Evolutionary conservation across 2,888 invertebrate genomes (phyloP).

Genomic region (Allygus modestus): DNA sequence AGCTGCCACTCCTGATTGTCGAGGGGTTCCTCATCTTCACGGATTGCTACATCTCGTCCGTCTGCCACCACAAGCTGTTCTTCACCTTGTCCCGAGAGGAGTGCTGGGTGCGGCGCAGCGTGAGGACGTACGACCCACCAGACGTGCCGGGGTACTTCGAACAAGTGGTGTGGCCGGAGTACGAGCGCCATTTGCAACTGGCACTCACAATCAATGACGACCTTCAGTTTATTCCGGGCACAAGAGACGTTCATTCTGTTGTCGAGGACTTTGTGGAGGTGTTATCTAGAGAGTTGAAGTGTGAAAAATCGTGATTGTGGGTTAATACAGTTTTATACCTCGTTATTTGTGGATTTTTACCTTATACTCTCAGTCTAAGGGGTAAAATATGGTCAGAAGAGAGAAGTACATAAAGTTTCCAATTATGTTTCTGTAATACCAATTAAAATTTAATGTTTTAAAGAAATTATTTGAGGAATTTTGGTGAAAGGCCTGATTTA

Average conservation of each 20-base stretch:
- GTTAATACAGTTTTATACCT: background rate
- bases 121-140: slow-evolving; percentile 88
- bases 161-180: slow-evolving; percentile 68
- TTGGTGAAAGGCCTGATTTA: too few species aligned
- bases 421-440: too few species aligned
- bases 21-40: slow-evolving; percentile 89
- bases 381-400: too few species aligned
- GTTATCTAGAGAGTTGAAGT: background rate
- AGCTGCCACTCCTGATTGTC: slow-evolving; percentile 78
- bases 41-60: slow-evolving; percentile 80
- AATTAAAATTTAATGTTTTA: too few species aligned
- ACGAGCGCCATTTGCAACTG: slow-evolving; percentile 15
- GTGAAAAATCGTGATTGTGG: background rate
- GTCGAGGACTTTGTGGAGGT: slow-evolving; percentile 1
- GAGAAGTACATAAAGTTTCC: too few species aligned
- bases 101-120: slow-evolving; percentile 80
- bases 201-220: slow-evolving; percentile 8
- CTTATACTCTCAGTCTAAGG: too few species aligned
- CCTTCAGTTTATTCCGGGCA: background rate
- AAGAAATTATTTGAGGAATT: too few species aligned
- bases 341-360: background rate
- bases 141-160: slow-evolving; percentile 94
- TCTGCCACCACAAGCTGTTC: slow-evolving; percentile 87
- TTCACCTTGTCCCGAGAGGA: slow-evolving; percentile 83
- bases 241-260: slow-evolving; percentile 28